Evolutionary conservation across 2,797 vertebrate genomes (phyloP).

Genomic region (Cetoscarus ocellatus): DNA sequence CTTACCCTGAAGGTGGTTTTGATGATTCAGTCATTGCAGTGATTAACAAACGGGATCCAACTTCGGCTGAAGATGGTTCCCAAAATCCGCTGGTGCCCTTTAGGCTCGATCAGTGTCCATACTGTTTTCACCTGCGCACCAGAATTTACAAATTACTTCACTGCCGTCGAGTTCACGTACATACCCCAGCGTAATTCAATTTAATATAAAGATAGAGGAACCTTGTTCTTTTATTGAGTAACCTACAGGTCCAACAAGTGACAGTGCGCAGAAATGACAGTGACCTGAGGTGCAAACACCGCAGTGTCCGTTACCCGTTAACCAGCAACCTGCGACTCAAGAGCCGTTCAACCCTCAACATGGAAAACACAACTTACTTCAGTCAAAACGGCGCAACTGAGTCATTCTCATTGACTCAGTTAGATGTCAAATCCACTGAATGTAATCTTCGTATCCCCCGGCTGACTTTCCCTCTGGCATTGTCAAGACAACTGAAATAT

Average conservation of each 20-base stretch:
- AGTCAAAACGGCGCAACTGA: background rate
- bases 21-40: conserved; percentile 69
- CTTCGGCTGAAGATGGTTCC: conserved; percentile 37
- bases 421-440: conserved; percentile 64
- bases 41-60: conserved; percentile 35
- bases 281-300: conserved; percentile 18
- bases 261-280: conserved; percentile 54
- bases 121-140: conserved; percentile 45
- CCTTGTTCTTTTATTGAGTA: background rate
- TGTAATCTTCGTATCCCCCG: conserved; percentile 55
- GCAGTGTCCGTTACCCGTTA: background rate
- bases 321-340: background rate
- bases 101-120: conserved; percentile 53
- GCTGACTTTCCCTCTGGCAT: conserved; percentile 13
- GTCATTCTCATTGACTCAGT: conserved; percentile 11
- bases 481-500: background rate
- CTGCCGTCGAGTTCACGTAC: background rate
- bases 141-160: background rate
- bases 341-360: fast-evolving
- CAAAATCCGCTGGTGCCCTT: conserved; percentile 32
- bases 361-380: conserved; percentile 8
- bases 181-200: background rate
- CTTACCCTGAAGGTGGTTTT: conserved; percentile 81
- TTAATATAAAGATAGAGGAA: background rate
- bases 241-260: conserved; percentile 50